Evolutionary conservation across 2,888 invertebrate species (phyloP), one percentile per base, ranked within the genome.

Genomic region (Volucella inflata): DNA sequence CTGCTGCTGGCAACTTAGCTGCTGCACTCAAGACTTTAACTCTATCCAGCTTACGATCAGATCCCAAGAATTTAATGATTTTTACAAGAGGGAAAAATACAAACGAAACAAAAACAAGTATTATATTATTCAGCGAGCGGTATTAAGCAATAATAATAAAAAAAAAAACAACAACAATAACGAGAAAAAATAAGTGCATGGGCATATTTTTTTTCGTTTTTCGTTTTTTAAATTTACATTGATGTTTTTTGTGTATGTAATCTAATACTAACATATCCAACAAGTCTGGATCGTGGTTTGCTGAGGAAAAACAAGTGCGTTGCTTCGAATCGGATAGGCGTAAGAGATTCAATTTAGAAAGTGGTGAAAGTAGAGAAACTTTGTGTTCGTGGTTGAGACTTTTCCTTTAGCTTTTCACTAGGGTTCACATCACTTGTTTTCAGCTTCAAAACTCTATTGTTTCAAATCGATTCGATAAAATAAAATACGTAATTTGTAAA

Each of bases 321-420:
- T 30, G 30, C 30, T 30, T 81, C 72, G 36, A 16, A 65, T 79
- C 71, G 85, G 64, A 72, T 67, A 80, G 62, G 76, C 76, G 76
- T 77, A 72, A 68, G 76, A 81, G 81, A 81, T 85, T 85, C 81
- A 85, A 85, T 85, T 85, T 85, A 85, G 85, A 85, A 85, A 85
- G 85, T 85, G 85, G 85, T 85, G 85, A 85, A 85, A 85, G 85
- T 85, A 81, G 85, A 85, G 85, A 85, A 85, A 85, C 81, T 81
- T 81, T 46, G 59, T 71, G 72, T 79, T 51, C 57, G 76, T 82
- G 67, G 84, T 30, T 30, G 30, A 80, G 80, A 85, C 80, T 85
- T 80, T 79, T 84, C 75, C 71, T 80, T 80, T 65, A 64, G 62
- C 80, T 81, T 85, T 85, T 85, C 85, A 85, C 71, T 81, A 40